These are phyloP conservation scores for Hermatobates lingyangjiaoensis DNA, from an alignment of 1,140 invertebrate genomes.

Conservation along the genomic window DNA sequence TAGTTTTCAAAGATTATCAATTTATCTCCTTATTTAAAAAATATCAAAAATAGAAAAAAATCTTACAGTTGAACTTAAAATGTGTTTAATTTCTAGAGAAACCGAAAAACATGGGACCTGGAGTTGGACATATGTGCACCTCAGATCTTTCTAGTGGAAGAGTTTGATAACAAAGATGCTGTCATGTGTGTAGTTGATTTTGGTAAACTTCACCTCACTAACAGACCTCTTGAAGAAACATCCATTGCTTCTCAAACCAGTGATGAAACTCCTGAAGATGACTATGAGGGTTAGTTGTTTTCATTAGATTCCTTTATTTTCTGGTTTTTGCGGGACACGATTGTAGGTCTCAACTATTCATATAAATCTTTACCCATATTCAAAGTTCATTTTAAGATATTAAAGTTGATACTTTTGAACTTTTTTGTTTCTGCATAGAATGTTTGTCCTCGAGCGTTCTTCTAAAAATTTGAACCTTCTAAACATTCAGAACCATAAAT, in stretches of 20 bases:
- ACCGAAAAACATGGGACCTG: slow-evolving; percentile 64
- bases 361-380: too few relatives aligned
- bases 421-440: too few relatives aligned
- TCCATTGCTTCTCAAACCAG: slow-evolving; percentile 23
- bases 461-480: too few relatives aligned
- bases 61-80: not conserved
- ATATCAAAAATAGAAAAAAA: too few relatives aligned
- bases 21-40: too few relatives aligned
- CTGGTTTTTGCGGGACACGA: too few relatives aligned
- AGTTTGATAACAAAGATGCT: slow-evolving; percentile 56
- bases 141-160: slow-evolving; percentile 73
- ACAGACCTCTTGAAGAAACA: slow-evolving; percentile 22
- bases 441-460: too few relatives aligned
- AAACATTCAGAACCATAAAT: too few relatives aligned
- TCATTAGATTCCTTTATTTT: not conserved
- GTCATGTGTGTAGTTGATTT: slow-evolving; percentile 69
- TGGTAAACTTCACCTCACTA: slow-evolving; percentile 55
- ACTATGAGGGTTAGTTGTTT: slow-evolving; percentile 18
- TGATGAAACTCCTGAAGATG: slow-evolving; percentile 22
- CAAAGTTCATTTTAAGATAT: too few relatives aligned
- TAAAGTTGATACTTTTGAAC: too few relatives aligned
- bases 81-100: slow-evolving; percentile 24
- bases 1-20: too few relatives aligned
- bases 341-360: too few relatives aligned
- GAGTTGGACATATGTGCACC: slow-evolving; percentile 82